Conservation (phyloP, 2,888 invertebrate genomes). For the Sinohyriopsis cumingii region DNA sequence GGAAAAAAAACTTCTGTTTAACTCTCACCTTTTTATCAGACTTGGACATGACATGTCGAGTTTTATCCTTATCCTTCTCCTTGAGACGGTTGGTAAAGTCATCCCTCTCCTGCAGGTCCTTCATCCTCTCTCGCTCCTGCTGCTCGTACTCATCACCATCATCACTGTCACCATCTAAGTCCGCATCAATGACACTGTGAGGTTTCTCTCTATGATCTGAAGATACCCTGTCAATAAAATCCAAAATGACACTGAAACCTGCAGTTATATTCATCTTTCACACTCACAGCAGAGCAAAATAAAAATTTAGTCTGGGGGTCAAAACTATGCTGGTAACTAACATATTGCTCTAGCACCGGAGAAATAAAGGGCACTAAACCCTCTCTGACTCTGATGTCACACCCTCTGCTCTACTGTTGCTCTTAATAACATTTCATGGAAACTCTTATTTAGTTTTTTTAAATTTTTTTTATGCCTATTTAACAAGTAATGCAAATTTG, state of each 20-base stretch:
- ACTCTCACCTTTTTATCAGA: slow-evolving; percentile 72
- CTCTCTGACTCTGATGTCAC: neutral
- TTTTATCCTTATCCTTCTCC: slow-evolving; percentile 90
- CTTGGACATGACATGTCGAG: slow-evolving; percentile 79
- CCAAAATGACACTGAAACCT: neutral
- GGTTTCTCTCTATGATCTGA: no score
- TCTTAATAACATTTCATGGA: slow-evolving; percentile 1
- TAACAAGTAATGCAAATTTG: no score
- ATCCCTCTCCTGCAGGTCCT: slow-evolving; percentile 92
- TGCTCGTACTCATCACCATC: slow-evolving; percentile 77
- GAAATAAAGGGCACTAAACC: neutral
- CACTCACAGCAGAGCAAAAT: slow-evolving; percentile 1
- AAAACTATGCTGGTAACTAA: neutral
- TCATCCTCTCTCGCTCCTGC: slow-evolving; percentile 83
- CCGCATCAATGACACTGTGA: neutral
- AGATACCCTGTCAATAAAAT: no score
- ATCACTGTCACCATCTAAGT: neutral
- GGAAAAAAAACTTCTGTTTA: neutral
- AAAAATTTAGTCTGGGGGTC: neutral
- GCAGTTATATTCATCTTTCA: slow-evolving; percentile 6
- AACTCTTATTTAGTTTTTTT: neutral
- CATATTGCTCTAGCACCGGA: neutral
- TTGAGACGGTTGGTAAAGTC: slow-evolving; percentile 92
- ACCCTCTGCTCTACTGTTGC: neutral
- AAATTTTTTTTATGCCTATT: no score